Base-by-base conservation (phyloP, 1,140 invertebrate genomes). In the Anoplolepis gracilipes region DNA sequence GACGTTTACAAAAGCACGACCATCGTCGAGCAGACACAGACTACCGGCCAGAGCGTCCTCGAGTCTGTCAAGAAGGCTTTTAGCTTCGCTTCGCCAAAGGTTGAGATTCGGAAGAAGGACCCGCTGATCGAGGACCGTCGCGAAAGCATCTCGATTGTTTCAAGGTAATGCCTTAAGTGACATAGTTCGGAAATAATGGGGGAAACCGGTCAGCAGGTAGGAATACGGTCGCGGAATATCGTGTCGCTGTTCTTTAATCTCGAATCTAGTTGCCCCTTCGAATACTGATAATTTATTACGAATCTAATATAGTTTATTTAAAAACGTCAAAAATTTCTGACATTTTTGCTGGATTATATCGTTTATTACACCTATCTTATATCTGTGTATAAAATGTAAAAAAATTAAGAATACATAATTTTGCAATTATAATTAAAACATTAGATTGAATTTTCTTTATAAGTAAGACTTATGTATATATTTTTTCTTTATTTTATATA, bases 1-100 rank as follows among this genome's bases (percentile, higher is more conserved):
- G 95, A 96, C 93, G 96, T 96, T 73, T 96, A 97, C 95, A 96
- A 96, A 91, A 95, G 96, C 89, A 97, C 96, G 28, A 96, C 96
- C 53, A 95, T 96, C 90, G 94, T 95, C 72, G 96, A 96, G 86
- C 94, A 95, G 85, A 95, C 94, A 39, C 94, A 95, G 85, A 95
- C 93, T 76, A 94, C 94, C 33, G 90, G 94, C 16, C 92, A 95
- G 59, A 96, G 95, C 84, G 93, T 97, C 49, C 91, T 97, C 85
- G 96, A 96, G 85, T 96, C 95, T 78, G 94, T 97, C 69, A 97
- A 96, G 95, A 96, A 96, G 93, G 96, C 95, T 61, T 95, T 97
- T 94, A 96, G 94, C 92, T 96, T 96, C 92, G 94, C 95, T 59
- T 92, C 94, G 33, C 94, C 94, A 6, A 94, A 94, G 90, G 92